Percentiles rank a stretch among this genome's conserved stretches.
These are phyloP conservation scores for Malaclemys terrapin DNA, from an alignment of 2,113 vertebrate genomes.

Conservation along the genomic window DNA sequence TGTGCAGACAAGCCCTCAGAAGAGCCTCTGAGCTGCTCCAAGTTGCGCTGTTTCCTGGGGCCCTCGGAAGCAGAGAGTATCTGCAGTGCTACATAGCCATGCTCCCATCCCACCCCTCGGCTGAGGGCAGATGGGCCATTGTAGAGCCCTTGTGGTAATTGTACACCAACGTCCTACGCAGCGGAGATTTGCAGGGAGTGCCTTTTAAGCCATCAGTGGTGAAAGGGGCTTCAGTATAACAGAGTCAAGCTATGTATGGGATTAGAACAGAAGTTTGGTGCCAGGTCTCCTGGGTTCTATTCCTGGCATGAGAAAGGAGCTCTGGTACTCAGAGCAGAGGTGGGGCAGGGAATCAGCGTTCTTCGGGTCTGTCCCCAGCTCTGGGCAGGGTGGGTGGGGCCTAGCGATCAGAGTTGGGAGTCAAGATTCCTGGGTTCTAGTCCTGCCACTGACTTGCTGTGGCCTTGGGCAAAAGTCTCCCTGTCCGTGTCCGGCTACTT, in stretches of 20 bases:
- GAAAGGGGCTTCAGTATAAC: not conserved
- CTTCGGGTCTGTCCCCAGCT: not conserved
- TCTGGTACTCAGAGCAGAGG: not conserved
- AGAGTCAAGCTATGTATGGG: not conserved
- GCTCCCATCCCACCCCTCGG: not conserved
- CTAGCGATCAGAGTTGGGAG: not conserved
- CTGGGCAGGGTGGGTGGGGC: not conserved
- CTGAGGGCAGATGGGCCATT: not conserved
- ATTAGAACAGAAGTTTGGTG: not conserved
- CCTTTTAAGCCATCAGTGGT: not conserved
- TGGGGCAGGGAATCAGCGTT: not conserved
- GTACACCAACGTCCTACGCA: not conserved
- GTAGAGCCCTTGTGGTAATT: not conserved
- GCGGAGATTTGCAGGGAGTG: not conserved
- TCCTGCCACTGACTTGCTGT: too few relatives aligned
- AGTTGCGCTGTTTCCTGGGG: not conserved
- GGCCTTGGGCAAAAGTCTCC: not conserved
- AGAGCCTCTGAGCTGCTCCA: too few relatives aligned
- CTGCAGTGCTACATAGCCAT: not conserved
- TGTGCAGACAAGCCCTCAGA: not conserved
- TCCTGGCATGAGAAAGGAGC: not conserved
- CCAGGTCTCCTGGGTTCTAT: not conserved
- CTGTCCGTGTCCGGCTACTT: not conserved
- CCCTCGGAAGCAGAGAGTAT: not conserved
- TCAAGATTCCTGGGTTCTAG: not conserved